phyloP scores from a whole-genome alignment of 2,113 vertebrate genomes.

The Pelodiscus sinensis region DNA sequence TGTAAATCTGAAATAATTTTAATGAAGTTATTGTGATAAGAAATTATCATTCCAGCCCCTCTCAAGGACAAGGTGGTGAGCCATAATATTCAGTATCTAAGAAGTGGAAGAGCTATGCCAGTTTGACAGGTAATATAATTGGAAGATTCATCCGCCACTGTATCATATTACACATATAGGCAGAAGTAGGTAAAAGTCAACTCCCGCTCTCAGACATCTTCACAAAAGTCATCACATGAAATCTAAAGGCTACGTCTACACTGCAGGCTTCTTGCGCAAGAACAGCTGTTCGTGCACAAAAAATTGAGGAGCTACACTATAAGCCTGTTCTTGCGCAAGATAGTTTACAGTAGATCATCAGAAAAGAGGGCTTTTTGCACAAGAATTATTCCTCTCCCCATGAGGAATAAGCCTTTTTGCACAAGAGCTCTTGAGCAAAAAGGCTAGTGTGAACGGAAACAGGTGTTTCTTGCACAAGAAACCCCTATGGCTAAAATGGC shows the following conservation, averaged over 20 bases:
- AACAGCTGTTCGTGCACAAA: too few relatives aligned
- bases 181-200: neutral
- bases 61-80: neutral
- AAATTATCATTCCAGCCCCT: neutral
- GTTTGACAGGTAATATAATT: rapidly evolving
- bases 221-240: neutral
- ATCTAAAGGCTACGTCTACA: neutral
- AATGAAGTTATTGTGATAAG: neutral
- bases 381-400: too few relatives aligned
- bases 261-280: too few relatives aligned
- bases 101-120: neutral
- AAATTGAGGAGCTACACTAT: too few relatives aligned
- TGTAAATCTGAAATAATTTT: neutral
- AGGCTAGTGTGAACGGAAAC: too few relatives aligned
- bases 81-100: neutral
- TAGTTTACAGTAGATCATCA: too few relatives aligned
- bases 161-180: neutral
- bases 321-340: too few relatives aligned
- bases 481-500: too few relatives aligned
- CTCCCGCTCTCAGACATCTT: neutral
- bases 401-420: too few relatives aligned
- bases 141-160: neutral
- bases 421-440: too few relatives aligned
- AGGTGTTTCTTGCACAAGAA: too few relatives aligned
- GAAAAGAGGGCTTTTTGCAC: too few relatives aligned